Conservation (phyloP, 2,888 invertebrate genomes). For the Pristionchus mayeri region DNA sequence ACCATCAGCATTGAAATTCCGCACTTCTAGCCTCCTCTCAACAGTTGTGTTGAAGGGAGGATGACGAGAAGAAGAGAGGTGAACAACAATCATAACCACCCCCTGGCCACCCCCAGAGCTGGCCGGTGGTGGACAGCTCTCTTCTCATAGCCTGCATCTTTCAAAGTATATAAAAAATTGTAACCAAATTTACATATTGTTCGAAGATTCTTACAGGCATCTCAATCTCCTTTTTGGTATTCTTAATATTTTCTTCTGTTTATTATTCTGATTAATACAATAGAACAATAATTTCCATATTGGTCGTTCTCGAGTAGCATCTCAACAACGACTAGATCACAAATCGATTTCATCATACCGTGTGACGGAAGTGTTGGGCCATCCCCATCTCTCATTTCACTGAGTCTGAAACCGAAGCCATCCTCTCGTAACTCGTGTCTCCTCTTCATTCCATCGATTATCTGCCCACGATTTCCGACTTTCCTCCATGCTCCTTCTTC, state of each 20-base stretch:
- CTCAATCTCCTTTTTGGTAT: neutral
- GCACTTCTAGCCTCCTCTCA: neutral
- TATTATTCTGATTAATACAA: too few relatives aligned
- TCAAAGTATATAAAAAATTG: neutral
- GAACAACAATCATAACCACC: constrained; percentile 21
- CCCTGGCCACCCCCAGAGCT: neutral
- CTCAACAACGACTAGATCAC: too few relatives aligned
- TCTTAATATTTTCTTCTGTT: neutral
- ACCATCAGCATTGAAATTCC: neutral
- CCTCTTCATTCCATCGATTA: constrained; percentile 27
- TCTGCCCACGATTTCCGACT: constrained; percentile 24
- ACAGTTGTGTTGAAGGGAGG: constrained; percentile 22
- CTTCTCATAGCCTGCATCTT: neutral
- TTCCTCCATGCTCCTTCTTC: neutral
- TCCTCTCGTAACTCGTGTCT: constrained; percentile 41
- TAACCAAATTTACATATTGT: neutral
- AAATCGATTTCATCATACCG: too few relatives aligned
- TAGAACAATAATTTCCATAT: too few relatives aligned
- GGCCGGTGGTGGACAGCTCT: neutral
- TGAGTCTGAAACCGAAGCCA: neutral
- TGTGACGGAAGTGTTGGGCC: neutral
- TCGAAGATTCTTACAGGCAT: neutral
- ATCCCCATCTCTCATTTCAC: constrained; percentile 13
- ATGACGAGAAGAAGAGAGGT: neutral
- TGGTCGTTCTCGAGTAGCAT: too few relatives aligned